Conservation (phyloP, 2,888 invertebrate species). For the Cataglyphis rosenhaueri region DNA sequence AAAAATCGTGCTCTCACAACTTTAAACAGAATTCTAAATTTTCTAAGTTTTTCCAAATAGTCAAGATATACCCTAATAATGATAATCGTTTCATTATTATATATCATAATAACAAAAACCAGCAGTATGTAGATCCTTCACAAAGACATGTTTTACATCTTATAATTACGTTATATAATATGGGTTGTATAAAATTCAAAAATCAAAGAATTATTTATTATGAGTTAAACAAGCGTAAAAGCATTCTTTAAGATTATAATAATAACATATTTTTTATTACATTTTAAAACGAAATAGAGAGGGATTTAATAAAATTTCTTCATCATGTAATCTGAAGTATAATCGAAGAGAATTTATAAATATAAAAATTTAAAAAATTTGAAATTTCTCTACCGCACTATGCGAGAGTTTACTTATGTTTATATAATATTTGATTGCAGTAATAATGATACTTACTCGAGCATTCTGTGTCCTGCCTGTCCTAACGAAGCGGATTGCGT, state of each 20-base stretch:
- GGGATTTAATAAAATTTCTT: background rate
- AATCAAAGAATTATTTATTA: background rate
- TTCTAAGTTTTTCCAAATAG: no score
- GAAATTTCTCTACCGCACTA: background rate
- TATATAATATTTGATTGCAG: background rate
- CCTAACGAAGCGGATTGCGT: slow-evolving; percentile 89
- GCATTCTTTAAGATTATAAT: background rate
- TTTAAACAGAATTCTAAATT: no score
- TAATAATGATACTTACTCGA: slow-evolving; percentile 86
- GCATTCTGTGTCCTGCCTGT: slow-evolving; percentile 91
- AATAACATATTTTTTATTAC: background rate
- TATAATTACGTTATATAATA: background rate
- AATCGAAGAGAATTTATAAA: background rate
- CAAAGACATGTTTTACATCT: background rate
- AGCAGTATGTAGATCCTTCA: background rate
- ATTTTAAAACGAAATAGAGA: background rate
- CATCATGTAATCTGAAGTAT: background rate
- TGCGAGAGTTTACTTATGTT: background rate
- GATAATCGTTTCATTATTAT: no score
- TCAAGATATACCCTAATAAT: no score
- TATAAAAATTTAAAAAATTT: background rate
- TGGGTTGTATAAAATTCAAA: background rate
- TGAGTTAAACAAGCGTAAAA: background rate
- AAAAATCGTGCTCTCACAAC: no score
- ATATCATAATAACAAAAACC: no score